Evolutionary conservation across 2,797 vertebrate genomes (phyloP).

Genomic region (Phalanger gymnotis): DNA sequence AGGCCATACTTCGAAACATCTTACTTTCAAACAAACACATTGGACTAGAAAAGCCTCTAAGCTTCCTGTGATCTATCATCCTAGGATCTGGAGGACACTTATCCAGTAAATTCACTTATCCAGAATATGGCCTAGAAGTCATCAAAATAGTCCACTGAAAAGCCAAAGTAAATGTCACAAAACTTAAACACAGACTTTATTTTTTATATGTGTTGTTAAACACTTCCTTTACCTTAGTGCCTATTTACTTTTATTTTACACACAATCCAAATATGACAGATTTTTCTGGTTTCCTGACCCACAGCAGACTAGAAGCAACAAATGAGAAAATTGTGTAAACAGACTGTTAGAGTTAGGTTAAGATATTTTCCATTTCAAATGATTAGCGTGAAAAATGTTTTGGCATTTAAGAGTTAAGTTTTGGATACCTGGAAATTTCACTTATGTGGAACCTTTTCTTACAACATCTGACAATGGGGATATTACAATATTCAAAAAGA

Average conservation of each 20-base stretch:
- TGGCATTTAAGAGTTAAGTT: background rate
- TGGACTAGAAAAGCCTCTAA: background rate
- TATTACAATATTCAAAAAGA: background rate
- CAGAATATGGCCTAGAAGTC: background rate
- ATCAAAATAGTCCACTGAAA: background rate
- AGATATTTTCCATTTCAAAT: background rate
- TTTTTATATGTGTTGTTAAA: background rate
- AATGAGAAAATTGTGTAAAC: background rate
- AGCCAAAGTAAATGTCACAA: background rate
- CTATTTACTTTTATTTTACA: background rate
- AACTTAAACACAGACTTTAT: background rate
- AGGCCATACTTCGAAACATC: background rate
- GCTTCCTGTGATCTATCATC: background rate
- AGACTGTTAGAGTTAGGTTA: background rate
- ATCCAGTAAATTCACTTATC: background rate
- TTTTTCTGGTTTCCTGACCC: background rate
- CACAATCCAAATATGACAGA: background rate
- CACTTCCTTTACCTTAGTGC: background rate
- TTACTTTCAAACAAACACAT: no score
- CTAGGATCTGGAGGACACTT: background rate
- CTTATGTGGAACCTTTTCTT: no score
- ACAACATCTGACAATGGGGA: background rate
- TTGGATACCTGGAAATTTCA: no score
- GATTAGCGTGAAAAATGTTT: background rate
- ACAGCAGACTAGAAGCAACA: no score